Evolutionary conservation across 1,140 invertebrate genomes (phyloP).

Genomic region (Diuraphis noxia): DNA sequence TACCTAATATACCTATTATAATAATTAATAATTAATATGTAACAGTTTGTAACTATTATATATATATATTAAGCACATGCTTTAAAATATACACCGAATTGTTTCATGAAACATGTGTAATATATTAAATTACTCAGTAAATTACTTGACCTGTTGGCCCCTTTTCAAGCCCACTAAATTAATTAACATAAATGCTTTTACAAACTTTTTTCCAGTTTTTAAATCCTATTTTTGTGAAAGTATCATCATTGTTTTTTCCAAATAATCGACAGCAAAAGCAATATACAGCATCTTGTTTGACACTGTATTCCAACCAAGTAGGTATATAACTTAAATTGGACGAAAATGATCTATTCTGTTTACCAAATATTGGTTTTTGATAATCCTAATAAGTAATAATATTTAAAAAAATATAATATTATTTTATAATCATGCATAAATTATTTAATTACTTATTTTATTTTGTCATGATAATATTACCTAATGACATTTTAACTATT

Average conservation of each 20-base stretch:
- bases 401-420: neutral
- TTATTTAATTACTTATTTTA: neutral
- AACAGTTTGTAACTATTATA: too few relatives aligned
- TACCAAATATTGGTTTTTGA: neutral
- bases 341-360: neutral
- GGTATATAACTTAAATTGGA: neutral
- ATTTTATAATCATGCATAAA: neutral
- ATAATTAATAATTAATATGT: neutral
- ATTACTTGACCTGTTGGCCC: too few relatives aligned
- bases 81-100: too few relatives aligned
- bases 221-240: neutral
- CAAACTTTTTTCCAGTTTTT: neutral
- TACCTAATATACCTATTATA: neutral
- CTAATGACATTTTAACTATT: neutral
- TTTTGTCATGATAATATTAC: neutral
- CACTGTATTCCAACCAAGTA: neutral
- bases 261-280: neutral
- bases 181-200: neutral
- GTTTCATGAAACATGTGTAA: too few relatives aligned
- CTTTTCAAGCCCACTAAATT: neutral
- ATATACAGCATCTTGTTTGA: neutral
- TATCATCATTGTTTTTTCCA: neutral
- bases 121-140: too few relatives aligned
- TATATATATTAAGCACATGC: too few relatives aligned
- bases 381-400: neutral